Conservation (phyloP, 2,888 invertebrate genomes). For the Netelia melanura region DNA sequence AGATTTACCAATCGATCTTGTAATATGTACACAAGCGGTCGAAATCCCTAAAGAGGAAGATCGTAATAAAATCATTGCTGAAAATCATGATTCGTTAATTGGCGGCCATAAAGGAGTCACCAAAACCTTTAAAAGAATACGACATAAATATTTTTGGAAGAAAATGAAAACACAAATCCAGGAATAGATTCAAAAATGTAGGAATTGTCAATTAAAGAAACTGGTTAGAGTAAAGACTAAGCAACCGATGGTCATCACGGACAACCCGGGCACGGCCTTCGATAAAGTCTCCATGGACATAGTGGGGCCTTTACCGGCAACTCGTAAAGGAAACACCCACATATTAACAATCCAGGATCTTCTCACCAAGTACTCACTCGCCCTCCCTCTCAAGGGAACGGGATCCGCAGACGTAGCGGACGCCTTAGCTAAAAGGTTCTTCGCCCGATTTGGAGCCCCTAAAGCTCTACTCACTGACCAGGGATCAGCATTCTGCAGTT, state of each 20-base stretch:
- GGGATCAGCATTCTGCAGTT: slow-evolving; percentile 62
- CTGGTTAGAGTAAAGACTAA: slow-evolving; percentile 42
- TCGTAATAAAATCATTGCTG: slow-evolving; percentile 1
- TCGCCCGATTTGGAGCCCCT: slow-evolving; percentile 36
- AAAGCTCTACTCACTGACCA: slow-evolving; percentile 40
- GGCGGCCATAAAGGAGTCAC: slow-evolving; percentile 45
- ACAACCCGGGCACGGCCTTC: slow-evolving; percentile 44
- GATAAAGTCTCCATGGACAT: slow-evolving; percentile 61
- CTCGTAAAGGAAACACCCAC: neutral
- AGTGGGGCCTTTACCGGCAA: slow-evolving; percentile 36
- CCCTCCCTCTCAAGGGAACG: neutral
- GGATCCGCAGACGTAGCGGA: slow-evolving; percentile 4
- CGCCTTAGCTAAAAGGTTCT: slow-evolving; percentile 17
- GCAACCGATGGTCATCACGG: slow-evolving; percentile 59
- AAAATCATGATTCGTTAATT: slow-evolving; percentile 12
- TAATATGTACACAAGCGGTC: neutral
- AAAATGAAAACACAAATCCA: slow-evolving; percentile 47
- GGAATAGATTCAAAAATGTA: slow-evolving; percentile 33
- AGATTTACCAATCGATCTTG: neutral
- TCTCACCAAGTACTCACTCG: slow-evolving; percentile 36
- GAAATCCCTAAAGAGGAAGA: neutral
- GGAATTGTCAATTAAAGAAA: slow-evolving; percentile 45
- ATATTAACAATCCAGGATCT: slow-evolving; percentile 54
- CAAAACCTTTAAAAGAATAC: slow-evolving; percentile 48
- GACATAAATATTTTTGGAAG: slow-evolving; percentile 45